Evolutionary conservation across 2,113 vertebrate species (phyloP), one percentile per base, ranked within the genome.

Genomic region (Callithrix jacchus): DNA sequence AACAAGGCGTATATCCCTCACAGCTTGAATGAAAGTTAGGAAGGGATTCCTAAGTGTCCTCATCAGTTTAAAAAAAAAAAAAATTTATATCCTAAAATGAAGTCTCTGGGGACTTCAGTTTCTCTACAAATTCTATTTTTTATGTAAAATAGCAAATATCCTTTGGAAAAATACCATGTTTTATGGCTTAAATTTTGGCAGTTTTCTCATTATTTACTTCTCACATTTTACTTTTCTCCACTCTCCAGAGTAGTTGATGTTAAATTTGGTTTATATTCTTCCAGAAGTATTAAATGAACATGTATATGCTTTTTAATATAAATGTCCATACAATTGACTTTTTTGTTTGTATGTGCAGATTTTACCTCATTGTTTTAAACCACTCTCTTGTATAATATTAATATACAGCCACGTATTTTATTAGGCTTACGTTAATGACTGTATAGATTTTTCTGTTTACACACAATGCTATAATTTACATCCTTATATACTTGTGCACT

Each of bases 201-300:
- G 23, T 91, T 87, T 73, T 3, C 20, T 56, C 21, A 42, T 70
- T 84, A 45, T 64, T 70, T 73, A 80, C 54, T 68, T 86, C 52
- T 70, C 47, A 17, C 70, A 35, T 64, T 91, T 94, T 91, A 61
- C 32, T 83, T 77, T 92, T n/a, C 32, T 92, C 5, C 3, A 45
- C 23, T 89, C 8, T 47, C 23, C 76, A 30, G 1, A 74, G 68
- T 54, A 56, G 30, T 89, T 8, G 18, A 3, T 89, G 35, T 82
- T 96, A 77, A 66, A 83, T 77, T 87, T 94, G 25, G 10, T 58
- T 70, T 92, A 13, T 87, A 35, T 64, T 95, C 7, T 64, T 95
- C 5, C 45, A 73, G 30, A 76, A 42, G 35, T 83, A 73, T 82
- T 79, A 37, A 58, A 3, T 74, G 76, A 42, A 18, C 66, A 52